Evolutionary conservation across 2,797 vertebrate genomes (phyloP), one percentile per base, ranked within the genome.

Genomic region (Cygnus olor): DNA sequence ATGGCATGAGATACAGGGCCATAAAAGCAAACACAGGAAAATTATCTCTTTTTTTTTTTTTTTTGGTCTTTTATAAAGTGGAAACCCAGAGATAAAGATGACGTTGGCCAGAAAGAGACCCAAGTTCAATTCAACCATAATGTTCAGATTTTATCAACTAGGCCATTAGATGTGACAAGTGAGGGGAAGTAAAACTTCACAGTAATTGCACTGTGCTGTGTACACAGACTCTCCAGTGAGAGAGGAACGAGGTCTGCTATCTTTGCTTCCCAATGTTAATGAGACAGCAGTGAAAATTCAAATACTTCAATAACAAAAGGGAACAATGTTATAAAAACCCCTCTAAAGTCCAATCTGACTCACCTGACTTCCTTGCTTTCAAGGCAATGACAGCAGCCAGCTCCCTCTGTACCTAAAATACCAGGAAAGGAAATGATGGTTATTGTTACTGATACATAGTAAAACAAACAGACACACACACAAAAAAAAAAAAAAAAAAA

Each of bases 311-410:
- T 63, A 80, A 69, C 54, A 66, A 63, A 86, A 80, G 6, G 13
- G 38, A 92, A 42, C 13, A 18, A 25, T 2, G 0, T 66, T 66
- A 85, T 28, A 85, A 90, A 94, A 70, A 12, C 4, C 9, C 7
- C 45, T 86, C 57, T 90, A 7, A 95, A 86, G 63, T 24, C 45
- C 74, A 91, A 22, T 27, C 78, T 83, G 71, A 98, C 98, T 98
- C 94, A 98, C 98, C 97, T 96, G 99, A 98, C 96, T 99, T 99
- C 94, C 98, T 98, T 83, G 99, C 99, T 98, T 99, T 99, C 97
- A 99, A 97, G 72, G 99, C 99, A 76, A 99, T 98, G 93, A 99
- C 99, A 92, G 99, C 99, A 24, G 99, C 99, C 80, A 99, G 97
- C 94, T 99, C 99, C 96, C 98, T 98, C 97, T 99, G 99, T 88